A percentile compares a stretch with the other conserved stretches of the same genome.
Evolutionary conservation across 2,113 vertebrate species (phyloP).

Genomic region (Pycnonotus jocosus): DNA sequence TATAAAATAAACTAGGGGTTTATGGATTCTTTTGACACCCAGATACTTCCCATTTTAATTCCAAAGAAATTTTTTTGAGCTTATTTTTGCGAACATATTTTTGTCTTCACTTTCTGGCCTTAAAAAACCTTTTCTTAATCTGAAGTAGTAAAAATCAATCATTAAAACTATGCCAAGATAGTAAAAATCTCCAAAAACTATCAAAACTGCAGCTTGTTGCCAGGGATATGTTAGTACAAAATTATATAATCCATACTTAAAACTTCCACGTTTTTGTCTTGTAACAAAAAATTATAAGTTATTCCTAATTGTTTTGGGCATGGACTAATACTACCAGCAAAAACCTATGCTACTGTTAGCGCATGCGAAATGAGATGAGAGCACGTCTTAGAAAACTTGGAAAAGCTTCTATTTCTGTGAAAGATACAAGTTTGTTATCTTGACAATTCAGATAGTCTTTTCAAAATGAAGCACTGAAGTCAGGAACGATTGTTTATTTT

Average conservation of each 20-base stretch:
- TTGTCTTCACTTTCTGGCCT: neutral
- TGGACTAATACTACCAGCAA: neutral
- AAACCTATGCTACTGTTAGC: neutral
- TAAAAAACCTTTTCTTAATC: neutral
- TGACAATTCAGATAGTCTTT: neutral
- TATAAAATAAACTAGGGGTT: neutral
- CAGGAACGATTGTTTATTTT: neutral
- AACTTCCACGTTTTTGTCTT: neutral
- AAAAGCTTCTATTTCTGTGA: neutral
- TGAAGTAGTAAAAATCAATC: neutral
- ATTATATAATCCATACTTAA: neutral
- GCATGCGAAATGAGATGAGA: neutral
- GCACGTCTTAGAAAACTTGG: neutral
- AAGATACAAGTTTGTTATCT: neutral
- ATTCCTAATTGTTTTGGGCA: neutral
- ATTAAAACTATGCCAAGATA: neutral
- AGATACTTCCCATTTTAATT: neutral
- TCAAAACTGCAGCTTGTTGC: neutral
- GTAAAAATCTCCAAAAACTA: neutral
- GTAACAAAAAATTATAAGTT: neutral
- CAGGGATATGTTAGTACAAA: neutral
- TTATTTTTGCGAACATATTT: neutral
- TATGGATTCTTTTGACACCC: neutral
- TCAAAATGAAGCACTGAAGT: neutral
- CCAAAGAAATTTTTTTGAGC: fast-evolving